These are phyloP conservation scores for Lepidocyrtinus sp. DNA, from an alignment of 2,888 invertebrate genomes.

Conservation along the genomic window DNA sequence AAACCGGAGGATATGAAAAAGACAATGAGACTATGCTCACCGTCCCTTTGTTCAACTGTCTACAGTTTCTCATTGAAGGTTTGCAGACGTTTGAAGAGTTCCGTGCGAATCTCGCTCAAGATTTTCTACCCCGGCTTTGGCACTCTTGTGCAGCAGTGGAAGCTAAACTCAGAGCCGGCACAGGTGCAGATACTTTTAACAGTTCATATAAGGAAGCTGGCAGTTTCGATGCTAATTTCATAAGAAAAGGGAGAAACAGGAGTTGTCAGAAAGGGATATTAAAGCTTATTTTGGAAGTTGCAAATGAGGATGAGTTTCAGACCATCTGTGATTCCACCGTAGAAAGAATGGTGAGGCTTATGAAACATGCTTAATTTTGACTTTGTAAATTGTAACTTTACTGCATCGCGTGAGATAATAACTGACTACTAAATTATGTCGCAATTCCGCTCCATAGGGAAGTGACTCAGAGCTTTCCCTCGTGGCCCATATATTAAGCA, in stretches of 20 bases:
- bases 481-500: slow-evolving; percentile 45
- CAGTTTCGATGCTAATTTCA: background rate
- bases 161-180: too few relatives aligned
- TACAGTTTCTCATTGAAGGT: slow-evolving; percentile 36
- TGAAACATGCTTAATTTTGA: background rate
- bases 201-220: background rate
- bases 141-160: slow-evolving; percentile 34
- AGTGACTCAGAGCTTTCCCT: slow-evolving; percentile 31
- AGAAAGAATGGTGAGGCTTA: background rate
- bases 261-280: slow-evolving; percentile 19
- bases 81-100: slow-evolving; percentile 48
- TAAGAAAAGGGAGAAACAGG: background rate
- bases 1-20: slow-evolving; percentile 15
- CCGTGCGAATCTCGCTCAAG: slow-evolving; percentile 43
- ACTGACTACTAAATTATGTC: too few relatives aligned
- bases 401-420: background rate
- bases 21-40: slow-evolving; percentile 3
- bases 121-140: slow-evolving; percentile 60
- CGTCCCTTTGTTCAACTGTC: slow-evolving; percentile 20
- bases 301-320: slow-evolving; percentile 54
- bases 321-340: slow-evolving; percentile 42
- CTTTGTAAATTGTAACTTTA: background rate
- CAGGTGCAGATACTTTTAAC: background rate
- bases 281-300: slow-evolving; percentile 49
- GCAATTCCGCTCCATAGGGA: background rate